These are phyloP conservation scores for Athetis lepigone DNA, from an alignment of 2,888 invertebrate genomes.

Conservation along the genomic window DNA sequence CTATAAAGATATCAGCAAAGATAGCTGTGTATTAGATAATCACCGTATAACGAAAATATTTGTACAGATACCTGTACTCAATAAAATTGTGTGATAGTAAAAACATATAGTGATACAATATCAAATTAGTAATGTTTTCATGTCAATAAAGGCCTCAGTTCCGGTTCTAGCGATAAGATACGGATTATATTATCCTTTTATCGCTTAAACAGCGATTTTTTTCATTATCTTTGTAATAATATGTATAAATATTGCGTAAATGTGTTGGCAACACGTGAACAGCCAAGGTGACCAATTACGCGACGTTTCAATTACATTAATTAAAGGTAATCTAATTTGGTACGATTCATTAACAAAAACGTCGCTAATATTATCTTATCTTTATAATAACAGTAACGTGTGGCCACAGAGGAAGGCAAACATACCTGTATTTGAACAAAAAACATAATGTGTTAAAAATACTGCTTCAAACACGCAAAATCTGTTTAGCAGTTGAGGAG, in stretches of 20 bases:
- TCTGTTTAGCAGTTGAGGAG: conserved; percentile 10
- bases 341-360: not conserved
- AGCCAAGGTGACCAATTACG: conserved; percentile 7
- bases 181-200: conserved; percentile 14
- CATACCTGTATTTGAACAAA: not conserved
- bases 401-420: not conserved
- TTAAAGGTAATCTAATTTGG: not conserved
- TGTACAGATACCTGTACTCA: conserved; percentile 12
- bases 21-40: conserved; percentile 8
- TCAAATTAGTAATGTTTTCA: conserved; percentile 33
- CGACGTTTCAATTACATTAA: not conserved
- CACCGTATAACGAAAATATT: conserved; percentile 37
- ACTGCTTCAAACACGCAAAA: conserved; percentile 2
- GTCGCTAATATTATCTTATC: not conserved
- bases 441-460: too few species aligned
- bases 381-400: not conserved
- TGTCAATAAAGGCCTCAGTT: not conserved
- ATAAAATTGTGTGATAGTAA: conserved; percentile 10
- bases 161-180: conserved; percentile 43
- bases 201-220: conserved; percentile 43
- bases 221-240: conserved; percentile 29
- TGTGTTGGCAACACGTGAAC: not conserved
- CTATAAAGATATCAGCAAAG: conserved; percentile 9
- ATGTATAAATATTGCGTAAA: conserved; percentile 43
- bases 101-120: conserved; percentile 14